Evolutionary conservation across 2,797 vertebrate species (phyloP).

Genomic region (Bradypodion ventrale): DNA sequence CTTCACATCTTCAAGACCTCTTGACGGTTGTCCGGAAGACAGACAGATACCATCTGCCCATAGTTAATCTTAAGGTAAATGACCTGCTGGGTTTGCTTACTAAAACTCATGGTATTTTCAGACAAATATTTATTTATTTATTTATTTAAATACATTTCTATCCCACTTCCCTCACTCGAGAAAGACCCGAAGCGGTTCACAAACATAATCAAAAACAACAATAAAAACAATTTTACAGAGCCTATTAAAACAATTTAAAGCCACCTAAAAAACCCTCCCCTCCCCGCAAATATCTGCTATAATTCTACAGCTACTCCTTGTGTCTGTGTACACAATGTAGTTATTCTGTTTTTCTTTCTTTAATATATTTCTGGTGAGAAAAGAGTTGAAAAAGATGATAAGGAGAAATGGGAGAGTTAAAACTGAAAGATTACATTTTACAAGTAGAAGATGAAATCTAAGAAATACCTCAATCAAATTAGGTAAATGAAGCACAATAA

Average conservation of each 20-base stretch:
- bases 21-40: constrained; percentile 87
- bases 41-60: constrained; percentile 83
- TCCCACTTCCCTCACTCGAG: too few relatives aligned
- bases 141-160: too few relatives aligned
- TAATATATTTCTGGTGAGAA: background rate
- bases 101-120: background rate
- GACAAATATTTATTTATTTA: too few relatives aligned
- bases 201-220: too few relatives aligned
- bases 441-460: too few relatives aligned
- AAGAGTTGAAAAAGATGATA: background rate
- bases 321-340: too few relatives aligned
- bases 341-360: background rate
- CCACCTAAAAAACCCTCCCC: too few relatives aligned
- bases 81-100: background rate
- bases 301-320: too few relatives aligned
- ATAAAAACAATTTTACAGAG: too few relatives aligned
- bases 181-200: too few relatives aligned
- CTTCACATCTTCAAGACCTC: constrained; percentile 91
- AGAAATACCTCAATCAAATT: background rate
- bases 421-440: background rate
- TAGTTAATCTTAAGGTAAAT: constrained; percentile 93
- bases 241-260: too few relatives aligned
- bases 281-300: too few relatives aligned
- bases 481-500: background rate
- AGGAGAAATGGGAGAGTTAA: background rate